Base-by-base conservation (phyloP, 2,113 vertebrate species). In the Nyctereutes procyonoides region DNA sequence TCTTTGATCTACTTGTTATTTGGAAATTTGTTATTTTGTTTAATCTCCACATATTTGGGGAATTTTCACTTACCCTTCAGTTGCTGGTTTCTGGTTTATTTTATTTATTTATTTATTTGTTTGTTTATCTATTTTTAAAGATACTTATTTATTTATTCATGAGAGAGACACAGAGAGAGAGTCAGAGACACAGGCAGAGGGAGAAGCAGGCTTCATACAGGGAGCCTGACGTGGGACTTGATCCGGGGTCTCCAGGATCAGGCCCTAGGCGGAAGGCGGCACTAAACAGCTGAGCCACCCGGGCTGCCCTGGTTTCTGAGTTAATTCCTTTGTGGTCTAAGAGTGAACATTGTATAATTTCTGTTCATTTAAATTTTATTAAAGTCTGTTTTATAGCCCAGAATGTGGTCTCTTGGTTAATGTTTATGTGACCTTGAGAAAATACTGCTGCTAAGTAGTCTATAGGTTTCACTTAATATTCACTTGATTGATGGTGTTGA, bases 361-460 rank as follows among this genome's bases (percentile, higher is more conserved):
- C 65, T 79, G 3, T 63, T 56, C 26, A 86, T 77, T 60, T 60
- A 53, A 84, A 51, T 88, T 84, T 84, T 90, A 4, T 55, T 65
- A 56, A 56, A 20, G 16, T 77, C 14, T 43, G 12, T 43, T 84
- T 84, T 84, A 67, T 90, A 30, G 24, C 22, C 51, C 51, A 85
- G 35, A 77, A 48, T 35, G 13, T 67, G 48, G 12, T 90, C 20
- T 76, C 48, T 77, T 56, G 48, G 48, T 95, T 63, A 67, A 48
- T 76, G 48, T 83, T 84, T 58, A 58, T 67, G 22, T 76, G 60
- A 77, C 11, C 51, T 95, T 84, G 51, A 84, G 30, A 95, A 95
- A 58, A 67, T 95, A 38, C 30, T 67, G 4, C 55, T 73, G 56
- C 38, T 30, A 81, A 58, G 24, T 76, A 77, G 30, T 84, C 79